Evolutionary conservation across 1,140 invertebrate genomes (phyloP), one percentile per base, ranked within the genome.

Genomic region (Sogatella furcifera): DNA sequence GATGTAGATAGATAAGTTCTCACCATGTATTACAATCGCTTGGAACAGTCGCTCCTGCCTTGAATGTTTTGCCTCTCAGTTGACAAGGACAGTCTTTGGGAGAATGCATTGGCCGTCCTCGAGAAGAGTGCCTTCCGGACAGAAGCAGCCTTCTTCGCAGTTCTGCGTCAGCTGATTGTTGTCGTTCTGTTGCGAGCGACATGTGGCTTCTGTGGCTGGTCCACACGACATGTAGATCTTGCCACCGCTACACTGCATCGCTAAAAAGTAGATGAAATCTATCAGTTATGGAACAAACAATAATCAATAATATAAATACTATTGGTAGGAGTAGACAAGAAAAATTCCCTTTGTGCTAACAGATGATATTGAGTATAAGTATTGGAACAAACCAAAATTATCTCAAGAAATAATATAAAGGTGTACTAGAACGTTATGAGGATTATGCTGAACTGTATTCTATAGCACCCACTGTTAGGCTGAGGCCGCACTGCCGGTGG

Each of bases 81-180:
- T 78, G 78, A 66, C 90, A 95, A 0, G 90, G 89, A 68, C 92
- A 95, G 34, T 86, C 73, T 14, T 80, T 76, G 8, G 74, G 77
- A 76, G 73, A 10, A 95, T 80, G 69, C 92, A 95, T n/a, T 77
- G 76, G 15, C 82, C 82, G 19, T 82, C 78, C 57, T 92, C 82
- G 8, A 88, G 72, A 1, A 90, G 78, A 0, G 81, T 83, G 0
- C 85, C 86, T 14, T 77, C 70, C 0, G 89, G 88, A 74, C 92
- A 95, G 73, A 87, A 91, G 69, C 92, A 95, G 6, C 91, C 91
- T 69, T 93, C 90, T 28, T 86, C 83, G 68, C 91, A 94, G 13
- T 64, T 65, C 65, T 43, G 74, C 72, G 14, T 69, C 66, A 4
- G 63, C 24, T 4, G 64, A 59, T 8, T 13, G 19, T 70, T 14